Evolutionary conservation across 2,888 invertebrate genomes (phyloP), one percentile per base, ranked within the genome.

Genomic region (Galeopsomyia nigrocyanea): DNA sequence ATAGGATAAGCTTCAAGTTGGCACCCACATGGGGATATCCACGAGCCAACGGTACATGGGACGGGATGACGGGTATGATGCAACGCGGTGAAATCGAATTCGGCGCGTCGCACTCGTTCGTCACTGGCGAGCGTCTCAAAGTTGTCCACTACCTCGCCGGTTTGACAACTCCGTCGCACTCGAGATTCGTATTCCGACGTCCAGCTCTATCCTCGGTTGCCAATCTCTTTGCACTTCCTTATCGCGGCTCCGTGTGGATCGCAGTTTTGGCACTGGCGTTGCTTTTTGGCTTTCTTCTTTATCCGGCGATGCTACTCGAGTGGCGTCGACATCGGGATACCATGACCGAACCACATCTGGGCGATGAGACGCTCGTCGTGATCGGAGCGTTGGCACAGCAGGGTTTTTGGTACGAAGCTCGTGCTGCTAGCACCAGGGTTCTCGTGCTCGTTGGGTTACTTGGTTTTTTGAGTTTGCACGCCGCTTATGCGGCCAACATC

Each of bases 401-500:
- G 88, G 92, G 87, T 58, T 87, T 83, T n/a, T 77, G 79, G 17
- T 84, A 84, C 63, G 87, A 87, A 61, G 84, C 87, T 1, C 77
- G 78, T 31, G 82, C 81, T 39, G 71, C 86, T 78, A 77, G 87
- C 13, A 89, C 90, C 0, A 88, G 93, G 31, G 88, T 92, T 21
- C 90, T 92, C 0, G 89, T 92, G 78, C 86, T 93, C 68, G 87
- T 92, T 55, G 85, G 92, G 0, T 90, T 92, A 77, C 82, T 92
- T 9, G 88, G 92, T 0, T 85, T 92, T 3, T 90, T 93, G 87
- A 93, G 93, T 78, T 86, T 94, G 0, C 93, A 93, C 81, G 92
- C 92, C 0, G 92, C 93, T 0, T 94, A 93, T 80, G 90, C 93
- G 0, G 93, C 93, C 0, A 93, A 93, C 79, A 93, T 94, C 60